A percentile compares a stretch with the other conserved stretches of the same genome.
phyloP scores from a whole-genome alignment of 2,888 invertebrate species.

The Heterodera filipjevi region DNA sequence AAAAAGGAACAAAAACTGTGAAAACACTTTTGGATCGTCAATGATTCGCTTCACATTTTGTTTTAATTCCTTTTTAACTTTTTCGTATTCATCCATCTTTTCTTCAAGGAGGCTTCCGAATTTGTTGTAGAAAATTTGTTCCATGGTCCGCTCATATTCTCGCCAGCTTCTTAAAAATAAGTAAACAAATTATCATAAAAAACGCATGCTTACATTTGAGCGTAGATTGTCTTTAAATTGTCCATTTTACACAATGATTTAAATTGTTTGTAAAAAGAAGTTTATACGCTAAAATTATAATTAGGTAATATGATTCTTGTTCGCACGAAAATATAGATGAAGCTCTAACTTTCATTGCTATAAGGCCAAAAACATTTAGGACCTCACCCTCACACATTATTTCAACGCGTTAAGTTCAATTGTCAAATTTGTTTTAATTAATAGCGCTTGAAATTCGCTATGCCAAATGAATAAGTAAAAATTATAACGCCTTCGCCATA shows the following conservation, averaged over 20 bases:
- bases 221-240: background rate
- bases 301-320: too few species aligned
- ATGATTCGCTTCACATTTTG: slow-evolving; percentile 22
- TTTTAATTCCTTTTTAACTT: slow-evolving; percentile 25
- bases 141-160: slow-evolving; percentile 17
- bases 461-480: too few species aligned
- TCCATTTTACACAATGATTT: too few species aligned
- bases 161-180: background rate
- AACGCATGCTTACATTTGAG: background rate
- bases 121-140: slow-evolving; percentile 26
- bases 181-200: background rate
- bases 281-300: too few species aligned
- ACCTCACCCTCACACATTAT: too few species aligned
- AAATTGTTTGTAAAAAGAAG: too few species aligned
- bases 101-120: slow-evolving; percentile 26
- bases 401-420: background rate
- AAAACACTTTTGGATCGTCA: slow-evolving; percentile 20
- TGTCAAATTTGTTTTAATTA: too few species aligned
- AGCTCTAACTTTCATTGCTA: too few species aligned
- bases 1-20: background rate
- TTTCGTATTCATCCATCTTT: slow-evolving; percentile 18
- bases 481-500: too few species aligned
- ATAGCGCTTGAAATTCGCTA: too few species aligned
- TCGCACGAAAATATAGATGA: too few species aligned
- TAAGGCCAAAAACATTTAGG: too few species aligned